These are phyloP conservation scores for Drosophila aldrichi DNA, from an alignment of 2,888 invertebrate species.

Conservation along the genomic window DNA sequence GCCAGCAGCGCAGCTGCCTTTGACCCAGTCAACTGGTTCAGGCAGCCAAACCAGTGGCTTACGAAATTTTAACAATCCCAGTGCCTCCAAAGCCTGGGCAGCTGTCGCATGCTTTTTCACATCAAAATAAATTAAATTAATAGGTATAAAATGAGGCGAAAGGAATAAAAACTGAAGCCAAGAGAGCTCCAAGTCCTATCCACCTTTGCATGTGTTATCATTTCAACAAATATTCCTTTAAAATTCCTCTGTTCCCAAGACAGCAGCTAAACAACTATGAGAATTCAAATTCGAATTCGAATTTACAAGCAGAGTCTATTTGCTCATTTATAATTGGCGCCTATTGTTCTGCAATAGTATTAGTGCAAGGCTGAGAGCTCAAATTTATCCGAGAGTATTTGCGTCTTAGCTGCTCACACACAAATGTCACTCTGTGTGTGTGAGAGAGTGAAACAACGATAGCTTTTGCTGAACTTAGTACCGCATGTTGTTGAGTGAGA, in stretches of 20 bases:
- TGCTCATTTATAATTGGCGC: neutral
- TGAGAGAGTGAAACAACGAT: neutral
- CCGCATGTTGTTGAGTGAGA: neutral
- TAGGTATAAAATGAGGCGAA: neutral
- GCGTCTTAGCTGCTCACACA: neutral
- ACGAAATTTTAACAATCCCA: conserved; percentile 34
- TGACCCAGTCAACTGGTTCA: conserved; percentile 24
- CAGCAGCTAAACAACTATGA: neutral
- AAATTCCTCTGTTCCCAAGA: neutral
- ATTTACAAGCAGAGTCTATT: neutral
- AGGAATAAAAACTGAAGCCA: conserved; percentile 18
- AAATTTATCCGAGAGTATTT: neutral
- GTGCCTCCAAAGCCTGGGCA: neutral
- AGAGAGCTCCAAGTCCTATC: neutral
- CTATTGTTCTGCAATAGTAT: neutral
- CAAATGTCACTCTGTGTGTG: neutral
- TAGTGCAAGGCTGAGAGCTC: neutral
- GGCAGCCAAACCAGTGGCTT: conserved; percentile 19
- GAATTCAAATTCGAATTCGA: neutral
- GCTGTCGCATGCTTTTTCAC: conserved; percentile 4
- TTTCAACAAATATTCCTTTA: neutral
- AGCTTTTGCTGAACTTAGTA: neutral
- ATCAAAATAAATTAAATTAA: conserved; percentile 18
- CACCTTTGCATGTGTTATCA: neutral
- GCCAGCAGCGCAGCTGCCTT: conserved; percentile 6